phyloP scores from a whole-genome alignment of 2,888 invertebrate genomes.

The Netelia virgata region DNA sequence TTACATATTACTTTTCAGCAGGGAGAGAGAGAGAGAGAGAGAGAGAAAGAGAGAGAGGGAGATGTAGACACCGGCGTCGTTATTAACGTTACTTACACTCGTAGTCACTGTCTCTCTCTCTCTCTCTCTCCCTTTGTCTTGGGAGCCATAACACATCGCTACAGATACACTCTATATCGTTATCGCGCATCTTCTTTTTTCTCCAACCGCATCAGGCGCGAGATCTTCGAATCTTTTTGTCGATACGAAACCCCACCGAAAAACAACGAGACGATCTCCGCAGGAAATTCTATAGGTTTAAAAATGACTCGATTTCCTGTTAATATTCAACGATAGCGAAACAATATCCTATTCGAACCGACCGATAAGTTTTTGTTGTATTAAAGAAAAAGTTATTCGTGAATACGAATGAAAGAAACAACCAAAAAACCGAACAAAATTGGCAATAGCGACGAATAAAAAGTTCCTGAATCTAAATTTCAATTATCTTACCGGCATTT shows the following conservation, averaged over 20 bases:
- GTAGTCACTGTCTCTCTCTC: constrained; percentile 43
- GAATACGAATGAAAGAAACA: too few relatives aligned
- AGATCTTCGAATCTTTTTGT: not conserved
- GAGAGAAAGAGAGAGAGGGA: constrained; percentile 12
- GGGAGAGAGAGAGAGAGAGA: constrained; percentile 7
- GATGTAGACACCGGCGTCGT: constrained; percentile 31
- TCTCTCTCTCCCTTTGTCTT: not conserved
- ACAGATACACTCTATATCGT: constrained; percentile 27
- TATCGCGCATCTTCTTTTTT: constrained; percentile 38
- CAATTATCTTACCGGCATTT: too few relatives aligned
- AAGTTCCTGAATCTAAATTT: too few relatives aligned
- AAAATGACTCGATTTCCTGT: not conserved
- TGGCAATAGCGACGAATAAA: too few relatives aligned
- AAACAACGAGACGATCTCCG: not conserved
- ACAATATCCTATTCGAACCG: too few relatives aligned
- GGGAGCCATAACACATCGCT: constrained; percentile 8
- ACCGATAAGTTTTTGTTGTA: too few relatives aligned
- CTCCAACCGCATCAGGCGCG: constrained; percentile 10
- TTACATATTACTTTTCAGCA: constrained; percentile 77
- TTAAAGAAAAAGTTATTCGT: too few relatives aligned
- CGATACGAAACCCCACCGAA: not conserved
- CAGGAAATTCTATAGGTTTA: not conserved
- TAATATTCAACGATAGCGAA: not conserved
- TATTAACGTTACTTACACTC: constrained; percentile 55
- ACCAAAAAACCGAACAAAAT: too few relatives aligned